Evolutionary conservation across 2,888 invertebrate genomes (phyloP).

Genomic region (Esperia sulphurella): DNA sequence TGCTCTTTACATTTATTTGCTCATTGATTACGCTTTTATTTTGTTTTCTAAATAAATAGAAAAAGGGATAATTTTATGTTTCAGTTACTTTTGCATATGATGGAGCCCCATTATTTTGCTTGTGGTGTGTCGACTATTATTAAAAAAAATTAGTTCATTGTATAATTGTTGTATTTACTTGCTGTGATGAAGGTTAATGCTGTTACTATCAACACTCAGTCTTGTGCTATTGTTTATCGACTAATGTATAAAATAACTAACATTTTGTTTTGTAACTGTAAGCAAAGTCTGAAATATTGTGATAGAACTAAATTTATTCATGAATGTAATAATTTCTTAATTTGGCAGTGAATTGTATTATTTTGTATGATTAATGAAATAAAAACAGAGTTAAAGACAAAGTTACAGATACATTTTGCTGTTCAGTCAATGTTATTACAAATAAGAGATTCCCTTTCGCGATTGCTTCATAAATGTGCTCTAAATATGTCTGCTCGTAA

Average conservation of each 20-base stretch:
- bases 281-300: slow-evolving; percentile 59
- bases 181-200: slow-evolving; percentile 45
- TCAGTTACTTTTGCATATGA: not conserved
- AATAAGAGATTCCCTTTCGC: not conserved
- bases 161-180: slow-evolving; percentile 33
- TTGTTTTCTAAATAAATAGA: too few relatives aligned
- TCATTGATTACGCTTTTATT: too few relatives aligned
- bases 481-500: too few relatives aligned
- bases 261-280: slow-evolving; percentile 34
- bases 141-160: not conserved
- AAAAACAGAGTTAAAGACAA: slow-evolving; percentile 11
- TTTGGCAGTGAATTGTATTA: slow-evolving; percentile 20
- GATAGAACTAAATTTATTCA: slow-evolving; percentile 54
- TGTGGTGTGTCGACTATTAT: not conserved
- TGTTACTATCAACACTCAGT: slow-evolving; percentile 28
- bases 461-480: not conserved
- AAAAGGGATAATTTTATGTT: not conserved
- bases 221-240: slow-evolving; percentile 29
- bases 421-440: not conserved
- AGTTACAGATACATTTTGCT: not conserved
- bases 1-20: too few relatives aligned
- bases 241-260: slow-evolving; percentile 36
- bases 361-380: slow-evolving; percentile 24
- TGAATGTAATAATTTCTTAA: slow-evolving; percentile 37
- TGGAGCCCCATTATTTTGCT: not conserved